Percentiles rank a stretch among this genome's conserved stretches.
These are phyloP conservation scores for Thelaira solivaga DNA, from an alignment of 2,888 invertebrate genomes.

Conservation along the genomic window DNA sequence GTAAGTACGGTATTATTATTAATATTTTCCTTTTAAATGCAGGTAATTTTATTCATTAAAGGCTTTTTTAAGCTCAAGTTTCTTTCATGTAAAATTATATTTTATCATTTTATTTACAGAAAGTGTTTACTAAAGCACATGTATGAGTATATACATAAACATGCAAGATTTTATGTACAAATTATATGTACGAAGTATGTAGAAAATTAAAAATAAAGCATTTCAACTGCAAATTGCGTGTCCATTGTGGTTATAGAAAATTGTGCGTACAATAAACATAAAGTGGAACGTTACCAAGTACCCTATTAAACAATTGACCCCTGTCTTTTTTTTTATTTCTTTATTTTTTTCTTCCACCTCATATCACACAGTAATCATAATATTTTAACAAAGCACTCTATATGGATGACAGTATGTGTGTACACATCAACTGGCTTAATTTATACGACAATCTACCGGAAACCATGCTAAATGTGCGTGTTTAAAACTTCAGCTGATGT, in stretches of 20 bases:
- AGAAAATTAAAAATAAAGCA: constrained; percentile 10
- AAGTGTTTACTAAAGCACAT: too few relatives aligned
- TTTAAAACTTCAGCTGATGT: constrained; percentile 55
- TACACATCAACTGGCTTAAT: constrained; percentile 24
- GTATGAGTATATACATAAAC: too few relatives aligned
- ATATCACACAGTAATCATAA: constrained; percentile 39
- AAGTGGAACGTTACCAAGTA: constrained; percentile 49
- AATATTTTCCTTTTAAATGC: too few relatives aligned
- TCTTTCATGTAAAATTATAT: too few relatives aligned
- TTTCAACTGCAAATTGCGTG: constrained; percentile 71
- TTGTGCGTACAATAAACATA: constrained; percentile 72
- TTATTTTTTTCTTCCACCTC: constrained; percentile 12
- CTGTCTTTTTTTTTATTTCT: too few relatives aligned
- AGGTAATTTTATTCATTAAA: too few relatives aligned
- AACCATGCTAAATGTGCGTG: constrained; percentile 56
- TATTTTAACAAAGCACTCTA: constrained; percentile 29
- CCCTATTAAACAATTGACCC: constrained; percentile 49
- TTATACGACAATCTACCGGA: constrained; percentile 34
- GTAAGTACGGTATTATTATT: too few relatives aligned
- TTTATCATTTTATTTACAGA: too few relatives aligned
- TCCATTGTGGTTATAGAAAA: constrained; percentile 67
- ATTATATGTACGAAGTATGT: constrained; percentile 4
- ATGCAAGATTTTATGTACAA: too few relatives aligned
- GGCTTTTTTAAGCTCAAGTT: too few relatives aligned
- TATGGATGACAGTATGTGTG: not conserved